These are phyloP conservation scores for Phyllotreta cruciferae DNA, from an alignment of 2,888 invertebrate species.

Conservation along the genomic window DNA sequence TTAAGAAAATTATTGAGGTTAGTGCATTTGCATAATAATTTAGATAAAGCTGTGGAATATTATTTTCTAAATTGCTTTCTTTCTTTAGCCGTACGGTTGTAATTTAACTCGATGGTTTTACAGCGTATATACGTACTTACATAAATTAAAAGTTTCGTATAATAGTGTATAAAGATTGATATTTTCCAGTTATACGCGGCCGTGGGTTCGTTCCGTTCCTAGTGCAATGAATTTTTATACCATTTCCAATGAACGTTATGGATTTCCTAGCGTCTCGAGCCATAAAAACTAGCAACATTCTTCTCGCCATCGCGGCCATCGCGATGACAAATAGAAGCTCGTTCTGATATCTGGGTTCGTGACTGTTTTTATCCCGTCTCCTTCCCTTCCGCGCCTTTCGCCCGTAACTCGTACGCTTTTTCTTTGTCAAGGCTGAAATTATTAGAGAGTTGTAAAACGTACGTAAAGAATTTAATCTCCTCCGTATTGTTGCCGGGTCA, in stretches of 20 bases:
- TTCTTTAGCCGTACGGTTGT: no score
- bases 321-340: slow-evolving; percentile 45
- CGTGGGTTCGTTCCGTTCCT: no score
- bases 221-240: no score
- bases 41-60: slow-evolving; percentile 16
- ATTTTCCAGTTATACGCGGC: no score
- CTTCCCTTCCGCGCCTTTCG: not conserved
- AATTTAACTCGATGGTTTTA: no score
- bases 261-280: slow-evolving; percentile 12
- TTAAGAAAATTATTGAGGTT: slow-evolving; percentile 22
- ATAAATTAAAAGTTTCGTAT: no score
- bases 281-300: slow-evolving; percentile 38
- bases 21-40: slow-evolving; percentile 19
- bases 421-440: slow-evolving; percentile 44
- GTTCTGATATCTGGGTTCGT: slow-evolving; percentile 43
- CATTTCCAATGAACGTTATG: not conserved
- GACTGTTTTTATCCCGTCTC: slow-evolving; percentile 34
- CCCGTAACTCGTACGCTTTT: slow-evolving; percentile 35
- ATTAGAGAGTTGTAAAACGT: slow-evolving; percentile 34
- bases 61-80: slow-evolving; percentile 11
- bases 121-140: no score
- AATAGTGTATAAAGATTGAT: no score
- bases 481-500: slow-evolving; percentile 14
- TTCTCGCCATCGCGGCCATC: slow-evolving; percentile 40
- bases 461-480: slow-evolving; percentile 20